phyloP scores from a whole-genome alignment of 2,888 invertebrate genomes.

The Cheilosia urbana region DNA sequence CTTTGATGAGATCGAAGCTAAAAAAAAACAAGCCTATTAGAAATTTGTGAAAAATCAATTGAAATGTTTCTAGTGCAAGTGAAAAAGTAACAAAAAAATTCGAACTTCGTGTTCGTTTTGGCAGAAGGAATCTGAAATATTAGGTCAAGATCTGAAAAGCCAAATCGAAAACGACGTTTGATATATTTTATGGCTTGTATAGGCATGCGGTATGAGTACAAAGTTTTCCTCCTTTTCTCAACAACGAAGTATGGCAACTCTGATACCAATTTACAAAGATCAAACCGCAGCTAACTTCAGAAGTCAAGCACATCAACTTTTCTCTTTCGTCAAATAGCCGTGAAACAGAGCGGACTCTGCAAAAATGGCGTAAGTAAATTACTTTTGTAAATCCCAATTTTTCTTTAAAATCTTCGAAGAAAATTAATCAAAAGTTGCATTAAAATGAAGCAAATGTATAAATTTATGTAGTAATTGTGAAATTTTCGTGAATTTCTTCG shows the following conservation, averaged over 20 bases:
- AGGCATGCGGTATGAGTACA: too few species aligned
- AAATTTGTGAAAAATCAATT: too few species aligned
- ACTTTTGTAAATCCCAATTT: slow-evolving; percentile 66
- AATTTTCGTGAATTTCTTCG: slow-evolving; percentile 5
- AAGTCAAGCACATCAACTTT: neutral
- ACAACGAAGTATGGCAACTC: slow-evolving; percentile 14
- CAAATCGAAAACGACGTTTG: too few species aligned
- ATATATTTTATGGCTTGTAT: too few species aligned
- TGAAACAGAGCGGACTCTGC: slow-evolving; percentile 63
- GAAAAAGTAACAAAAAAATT: too few species aligned
- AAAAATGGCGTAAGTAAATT: slow-evolving; percentile 81
- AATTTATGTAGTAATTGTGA: neutral
- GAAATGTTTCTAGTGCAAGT: too few species aligned
- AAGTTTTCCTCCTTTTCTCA: too few species aligned
- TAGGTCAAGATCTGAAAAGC: too few species aligned
- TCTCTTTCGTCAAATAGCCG: slow-evolving; percentile 69
- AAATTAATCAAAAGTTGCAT: slow-evolving; percentile 66
- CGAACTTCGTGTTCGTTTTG: too few species aligned
- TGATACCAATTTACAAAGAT: neutral
- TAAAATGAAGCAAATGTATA: neutral
- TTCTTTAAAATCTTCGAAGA: slow-evolving; percentile 18
- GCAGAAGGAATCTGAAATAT: too few species aligned
- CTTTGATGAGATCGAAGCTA: too few species aligned
- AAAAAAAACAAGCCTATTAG: too few species aligned
- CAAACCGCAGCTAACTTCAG: slow-evolving; percentile 46